Evolutionary conservation across 2,888 invertebrate species (phyloP), one percentile per base, ranked within the genome.

Genomic region (Pilophorus perplexus): DNA sequence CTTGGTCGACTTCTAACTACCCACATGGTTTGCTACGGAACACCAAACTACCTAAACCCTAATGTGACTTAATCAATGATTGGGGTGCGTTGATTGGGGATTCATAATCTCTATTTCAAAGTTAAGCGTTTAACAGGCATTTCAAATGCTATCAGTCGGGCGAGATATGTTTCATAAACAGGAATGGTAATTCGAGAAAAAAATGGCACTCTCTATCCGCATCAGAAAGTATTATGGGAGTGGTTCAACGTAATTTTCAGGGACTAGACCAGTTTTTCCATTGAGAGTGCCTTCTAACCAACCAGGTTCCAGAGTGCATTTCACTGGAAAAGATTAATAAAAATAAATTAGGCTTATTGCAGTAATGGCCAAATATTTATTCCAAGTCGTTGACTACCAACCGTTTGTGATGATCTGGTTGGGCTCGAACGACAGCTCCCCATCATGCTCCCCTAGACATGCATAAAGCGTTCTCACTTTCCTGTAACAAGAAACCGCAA

Each of bases 351-450:
- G 4, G 23, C n/a, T 8, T 33, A 8, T 8, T 33, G 12, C 12
- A 8, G 33, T 8, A 8, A 33, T 33, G 6, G 12, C 33, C 33
- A 33, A 33, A 8, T 6, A 33, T 33, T 8, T 33, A 33, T 8
- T 33, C 6, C 33, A 33, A 33, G 33, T 12, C 3, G 18, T 3
- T 16, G 46, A 48, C 28, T 5, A 16, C 81, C 81, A 80, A 94
- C 97, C 95, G 83, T 96, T 92, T 70, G 90, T 92, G 74, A 98
- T 93, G 75, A 98, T 93, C 84, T 96, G 93, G 83, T 98, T 97
- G 71, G 97, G 95, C 81, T 96, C 94, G 82, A 98, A 98, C 25
- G 95, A 95, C 73, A 98, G 82, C 82, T 98, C 98, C 71, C 94
- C 92, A 76, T 94, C 94, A 79, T 93, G 93, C 80, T 96, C 97